Evolutionary conservation across 1,140 invertebrate species (phyloP).

Genomic region (Glossosoma conforme): DNA sequence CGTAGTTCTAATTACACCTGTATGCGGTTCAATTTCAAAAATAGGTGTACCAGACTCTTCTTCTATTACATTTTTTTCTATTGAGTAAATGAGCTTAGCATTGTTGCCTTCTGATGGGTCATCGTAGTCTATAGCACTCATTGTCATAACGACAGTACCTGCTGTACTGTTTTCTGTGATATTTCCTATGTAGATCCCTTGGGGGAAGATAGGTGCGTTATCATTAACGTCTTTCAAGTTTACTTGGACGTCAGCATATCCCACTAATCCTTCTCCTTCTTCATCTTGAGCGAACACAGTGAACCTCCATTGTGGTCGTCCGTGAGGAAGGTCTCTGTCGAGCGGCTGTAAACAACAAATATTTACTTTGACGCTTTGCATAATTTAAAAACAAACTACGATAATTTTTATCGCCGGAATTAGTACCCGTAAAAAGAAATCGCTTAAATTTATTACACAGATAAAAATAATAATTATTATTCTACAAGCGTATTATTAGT

Average conservation of each 20-base stretch:
- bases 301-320: conserved; percentile 68
- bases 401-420: no score
- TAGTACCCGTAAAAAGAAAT: no score
- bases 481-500: no score
- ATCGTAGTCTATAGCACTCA: conserved; percentile 65
- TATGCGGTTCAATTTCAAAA: conserved; percentile 61
- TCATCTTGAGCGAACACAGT: conserved; percentile 71
- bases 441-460: no score
- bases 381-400: no score
- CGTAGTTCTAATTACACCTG: conserved; percentile 59
- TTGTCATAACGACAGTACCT: conserved; percentile 63
- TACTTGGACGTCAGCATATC: conserved; percentile 70
- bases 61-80: conserved; percentile 67
- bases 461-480: no score
- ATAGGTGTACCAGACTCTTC: conserved; percentile 60
- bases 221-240: conserved; percentile 72
- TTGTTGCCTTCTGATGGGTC: conserved; percentile 62
- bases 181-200: conserved; percentile 57
- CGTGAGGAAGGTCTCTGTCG: conserved; percentile 67
- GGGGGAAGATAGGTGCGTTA: conserved; percentile 69
- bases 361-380: no score
- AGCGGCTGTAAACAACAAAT: conserved; percentile 48
- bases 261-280: conserved; percentile 62
- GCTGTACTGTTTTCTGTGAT: conserved; percentile 62
- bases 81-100: conserved; percentile 59